A percentile compares a stretch with the other conserved stretches of the same genome.
These are phyloP conservation scores for Phylloscopus trochiloides DNA, from an alignment of 2,113 vertebrate species.

Conservation along the genomic window DNA sequence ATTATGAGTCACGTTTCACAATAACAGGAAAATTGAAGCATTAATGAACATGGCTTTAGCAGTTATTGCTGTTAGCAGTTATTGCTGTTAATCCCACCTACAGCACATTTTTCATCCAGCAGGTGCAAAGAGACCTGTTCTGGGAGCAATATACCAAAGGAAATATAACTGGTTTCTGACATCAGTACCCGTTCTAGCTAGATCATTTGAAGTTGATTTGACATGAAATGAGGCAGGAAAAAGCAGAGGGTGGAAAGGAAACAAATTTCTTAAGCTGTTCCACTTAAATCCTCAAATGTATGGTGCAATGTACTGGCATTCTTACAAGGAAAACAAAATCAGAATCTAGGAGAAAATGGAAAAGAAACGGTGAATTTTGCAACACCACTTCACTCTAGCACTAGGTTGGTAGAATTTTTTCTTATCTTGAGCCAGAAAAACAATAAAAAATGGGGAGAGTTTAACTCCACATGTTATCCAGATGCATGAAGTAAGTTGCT, in stretches of 20 bases:
- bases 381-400: not conserved
- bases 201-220: not conserved
- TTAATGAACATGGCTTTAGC: not conserved
- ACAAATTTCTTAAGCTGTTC: not conserved
- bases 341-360: not conserved
- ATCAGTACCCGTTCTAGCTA: not conserved
- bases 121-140: not conserved
- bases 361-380: not conserved
- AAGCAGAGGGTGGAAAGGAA: not conserved
- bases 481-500: accelerated
- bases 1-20: not conserved
- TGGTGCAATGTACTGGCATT: accelerated
- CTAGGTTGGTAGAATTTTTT: not conserved
- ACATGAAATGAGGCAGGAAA: not conserved
- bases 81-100: not conserved
- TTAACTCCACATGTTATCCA: not conserved
- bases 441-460: accelerated
- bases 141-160: not conserved
- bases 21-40: not conserved
- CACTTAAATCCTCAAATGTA: not conserved
- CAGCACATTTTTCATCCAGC: not conserved
- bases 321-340: not conserved
- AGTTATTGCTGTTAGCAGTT: not conserved
- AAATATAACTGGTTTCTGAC: not conserved
- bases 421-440: not conserved